Evolutionary conservation across 2,113 vertebrate genomes (phyloP), one percentile per base, ranked within the genome.

Genomic region (Azemiops feae): DNA sequence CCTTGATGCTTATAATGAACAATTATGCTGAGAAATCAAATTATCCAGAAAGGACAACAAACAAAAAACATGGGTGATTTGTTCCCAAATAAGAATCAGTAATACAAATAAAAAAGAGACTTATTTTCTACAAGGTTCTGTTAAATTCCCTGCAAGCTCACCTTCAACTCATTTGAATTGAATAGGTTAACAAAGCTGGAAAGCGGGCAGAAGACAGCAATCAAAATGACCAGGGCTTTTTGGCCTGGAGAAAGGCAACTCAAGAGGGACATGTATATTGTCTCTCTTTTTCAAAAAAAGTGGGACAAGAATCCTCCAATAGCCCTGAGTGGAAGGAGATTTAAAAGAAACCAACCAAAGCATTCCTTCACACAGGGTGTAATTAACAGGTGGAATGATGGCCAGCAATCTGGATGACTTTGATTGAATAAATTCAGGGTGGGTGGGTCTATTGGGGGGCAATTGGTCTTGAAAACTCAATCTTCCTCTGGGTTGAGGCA

Each of bases 11-110:
- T 86, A 47, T 25, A 53, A n/a, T n/a, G 47, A 88, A 34, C 3
- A 64, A 92, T 87, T 87, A 39, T 88, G 64, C 85, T 91, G 95
- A 96, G 88, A 95, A 96, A 92, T 54, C 93, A 93, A 95, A 91
- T 89, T 96, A 92, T 91, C 88, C 43, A 27, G 34, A 55, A 89
- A 57, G 3, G 12, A 27, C 91, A 92, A 91, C 30, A 30, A 89
- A 18, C 47, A 22, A 39, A 16, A 81, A 81, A 39, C n/a, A 39
- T 3, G 18, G 22, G 54, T 34, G 5, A 53, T 22, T 88, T 39
- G 52, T 39, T 55, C 53, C 52, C 8, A 39, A 34, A 88, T 88
- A 4, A 50, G 10, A 27, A 55, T 53, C 69, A 81, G n/a, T 20
- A 81, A 34, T 39, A 81, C n/a, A 81, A 39, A 18, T 81, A 20